Base-by-base conservation (phyloP, 53 echinoderm and acorn worm species). In the Temnopleurus reevesii region DNA sequence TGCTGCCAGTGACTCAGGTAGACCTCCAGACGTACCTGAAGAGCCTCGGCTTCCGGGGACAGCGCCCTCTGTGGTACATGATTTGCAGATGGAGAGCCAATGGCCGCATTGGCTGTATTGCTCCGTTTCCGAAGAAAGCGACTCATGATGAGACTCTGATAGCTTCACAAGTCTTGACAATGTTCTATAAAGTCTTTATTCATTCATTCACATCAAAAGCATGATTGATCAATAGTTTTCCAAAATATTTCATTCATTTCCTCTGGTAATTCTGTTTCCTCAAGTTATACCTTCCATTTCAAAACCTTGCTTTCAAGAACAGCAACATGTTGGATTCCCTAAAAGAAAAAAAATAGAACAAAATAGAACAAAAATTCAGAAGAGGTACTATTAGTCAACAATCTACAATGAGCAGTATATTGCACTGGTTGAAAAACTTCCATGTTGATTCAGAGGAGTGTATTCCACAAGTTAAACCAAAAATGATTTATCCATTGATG, bases 1-100 rank as follows among this genome's bases (percentile, higher is more conserved):
- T 99, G 99, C 77, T 91, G 81, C 99, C 99, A 99, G 76, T 99
- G 99, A 57, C 65, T 99, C 29, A 89, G 89, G 90, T 93, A 99
- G 17, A 99, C 99, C 64, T 99, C 99, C 45, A 77, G 91, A 21
- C 96, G 92, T 19, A 96, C 94, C 51, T 92, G 89, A 1, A 86
- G 36, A 5, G 92, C 84, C 49, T 90, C 92, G 53, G 19, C 0
- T 44, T 92, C 89, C 6, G 92, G 81, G 0, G 88, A 59, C 43
- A 61, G 33, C 34, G 34, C 76, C 45, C 55, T 82, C 66, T 82
- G 60, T 33, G 51, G 36, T 49, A 63, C 53, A 7, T 51, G 51
- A 15, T 21, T 35, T 0, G 45, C 54, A 24, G 53, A 8, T 43
- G 89, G 83, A 65, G 85, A 60, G 47, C 71, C 66, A 10, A 66